A percentile compares a stretch with the other conserved stretches of the same genome.
These are phyloP conservation scores for Vidua macroura DNA, from an alignment of 2,113 vertebrate genomes.

Conservation along the genomic window DNA sequence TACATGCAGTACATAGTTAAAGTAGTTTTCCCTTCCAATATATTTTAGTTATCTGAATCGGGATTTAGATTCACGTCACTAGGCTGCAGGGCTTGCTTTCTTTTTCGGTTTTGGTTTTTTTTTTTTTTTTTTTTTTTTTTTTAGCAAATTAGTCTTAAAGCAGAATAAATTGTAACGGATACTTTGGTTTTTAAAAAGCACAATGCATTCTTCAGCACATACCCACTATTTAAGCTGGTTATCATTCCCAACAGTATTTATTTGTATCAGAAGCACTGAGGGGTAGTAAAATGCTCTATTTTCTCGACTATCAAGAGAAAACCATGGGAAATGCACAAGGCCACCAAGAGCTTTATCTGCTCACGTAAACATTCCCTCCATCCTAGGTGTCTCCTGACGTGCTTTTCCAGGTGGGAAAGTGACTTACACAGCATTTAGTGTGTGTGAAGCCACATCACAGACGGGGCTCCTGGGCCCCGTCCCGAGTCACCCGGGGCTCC, in stretches of 20 bases:
- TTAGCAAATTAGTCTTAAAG: not conserved
- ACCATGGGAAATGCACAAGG: fast-evolving
- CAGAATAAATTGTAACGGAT: not conserved
- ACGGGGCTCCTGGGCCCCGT: fast-evolving
- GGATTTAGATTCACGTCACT: not conserved
- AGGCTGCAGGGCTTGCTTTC: not conserved
- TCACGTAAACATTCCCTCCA: too few species aligned
- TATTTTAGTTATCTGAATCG: not conserved
- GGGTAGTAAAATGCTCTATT: fast-evolving
- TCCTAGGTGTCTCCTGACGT: fast-evolving
- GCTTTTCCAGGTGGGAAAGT: fast-evolving
- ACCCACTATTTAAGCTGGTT: fast-evolving
- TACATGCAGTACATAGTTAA: fast-evolving
- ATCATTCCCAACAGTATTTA: not conserved
- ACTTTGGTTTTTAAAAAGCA: not conserved
- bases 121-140: not conserved
- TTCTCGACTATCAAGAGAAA: not conserved
- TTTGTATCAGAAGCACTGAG: fast-evolving
- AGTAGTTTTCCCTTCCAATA: not conserved
- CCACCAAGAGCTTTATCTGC: fast-evolving
- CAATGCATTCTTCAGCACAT: not conserved
- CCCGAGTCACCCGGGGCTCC: fast-evolving
- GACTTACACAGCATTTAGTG: fast-evolving
- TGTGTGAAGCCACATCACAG: fast-evolving
- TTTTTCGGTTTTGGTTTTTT: not conserved